phyloP scores from a whole-genome alignment of 2,888 invertebrate genomes.

The Synergus laeviventris region DNA sequence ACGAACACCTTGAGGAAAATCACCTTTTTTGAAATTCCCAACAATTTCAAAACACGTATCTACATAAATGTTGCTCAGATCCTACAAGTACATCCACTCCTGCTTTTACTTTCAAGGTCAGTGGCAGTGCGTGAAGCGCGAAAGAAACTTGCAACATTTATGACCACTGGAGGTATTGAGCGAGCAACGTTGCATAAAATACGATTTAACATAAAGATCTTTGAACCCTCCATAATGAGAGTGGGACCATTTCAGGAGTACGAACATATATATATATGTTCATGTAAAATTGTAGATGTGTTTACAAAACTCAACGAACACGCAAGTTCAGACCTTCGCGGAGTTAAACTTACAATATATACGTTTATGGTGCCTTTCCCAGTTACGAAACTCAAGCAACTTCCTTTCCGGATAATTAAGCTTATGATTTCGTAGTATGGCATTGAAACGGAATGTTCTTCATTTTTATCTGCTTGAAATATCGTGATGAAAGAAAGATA shows the following conservation, averaged over 20 bases:
- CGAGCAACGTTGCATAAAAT: constrained; percentile 42
- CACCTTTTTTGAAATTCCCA: constrained; percentile 6
- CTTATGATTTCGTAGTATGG: constrained; percentile 23
- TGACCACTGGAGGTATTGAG: constrained; percentile 43
- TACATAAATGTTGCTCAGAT: constrained; percentile 21
- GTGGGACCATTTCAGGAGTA: not conserved
- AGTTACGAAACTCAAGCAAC: constrained; percentile 28
- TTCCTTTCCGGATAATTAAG: constrained; percentile 30
- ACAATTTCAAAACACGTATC: constrained; percentile 12
- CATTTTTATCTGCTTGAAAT: not conserved
- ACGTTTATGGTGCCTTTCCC: not conserved
- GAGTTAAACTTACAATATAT: constrained; percentile 14
- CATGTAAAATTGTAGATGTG: not conserved
- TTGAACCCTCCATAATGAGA: constrained; percentile 39
- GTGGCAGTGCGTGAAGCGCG: constrained; percentile 37
- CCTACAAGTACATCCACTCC: constrained; percentile 13
- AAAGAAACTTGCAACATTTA: constrained; percentile 43
- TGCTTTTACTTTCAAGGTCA: constrained; percentile 30
- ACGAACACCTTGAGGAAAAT: not conserved
- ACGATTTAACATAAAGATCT: constrained; percentile 48
- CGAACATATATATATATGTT: not conserved
- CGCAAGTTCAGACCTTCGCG: constrained; percentile 1
- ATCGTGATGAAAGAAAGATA: not conserved
- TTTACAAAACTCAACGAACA: constrained; percentile 2
- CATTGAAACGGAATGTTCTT: constrained; percentile 18